Percentiles rank a stretch among this genome's conserved stretches.
These are phyloP conservation scores for Uloborus diversus DNA, from an alignment of 1,140 invertebrate genomes.

Conservation along the genomic window DNA sequence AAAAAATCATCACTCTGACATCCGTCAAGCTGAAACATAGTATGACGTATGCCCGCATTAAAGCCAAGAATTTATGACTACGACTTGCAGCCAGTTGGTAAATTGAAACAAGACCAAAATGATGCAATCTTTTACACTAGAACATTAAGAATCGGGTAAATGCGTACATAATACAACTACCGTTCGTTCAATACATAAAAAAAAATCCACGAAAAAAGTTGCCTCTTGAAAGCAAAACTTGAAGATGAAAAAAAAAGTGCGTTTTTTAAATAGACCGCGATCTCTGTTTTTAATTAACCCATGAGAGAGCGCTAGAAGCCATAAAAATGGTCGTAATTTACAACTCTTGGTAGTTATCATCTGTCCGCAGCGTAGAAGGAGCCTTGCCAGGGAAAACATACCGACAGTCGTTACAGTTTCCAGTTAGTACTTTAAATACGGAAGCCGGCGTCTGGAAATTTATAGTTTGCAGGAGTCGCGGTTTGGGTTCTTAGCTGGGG, in stretches of 20 bases:
- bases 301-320: not conserved
- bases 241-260: not conserved
- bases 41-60: constrained; percentile 6
- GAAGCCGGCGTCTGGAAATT: constrained; percentile 14
- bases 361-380: not conserved
- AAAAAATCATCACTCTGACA: not conserved
- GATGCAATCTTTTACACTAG: constrained; percentile 2
- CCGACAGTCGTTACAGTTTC: constrained; percentile 15
- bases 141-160: not conserved
- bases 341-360: constrained; percentile 15
- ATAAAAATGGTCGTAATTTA: constrained; percentile 29
- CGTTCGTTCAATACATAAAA: not conserved
- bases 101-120: constrained; percentile 37
- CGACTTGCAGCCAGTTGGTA: not conserved
- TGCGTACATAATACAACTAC: not conserved
- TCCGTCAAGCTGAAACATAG: not conserved
- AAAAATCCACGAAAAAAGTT: not conserved
- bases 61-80: constrained; percentile 17
- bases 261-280: constrained; percentile 24
- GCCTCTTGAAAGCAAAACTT: not conserved
- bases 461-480: constrained; percentile 4
- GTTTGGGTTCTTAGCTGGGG: not conserved
- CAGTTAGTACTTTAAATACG: constrained; percentile 37
- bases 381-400: constrained; percentile 5
- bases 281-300: constrained; percentile 36